Percentiles rank a stretch among this genome's conserved stretches.
Conservation (phyloP, 2,888 invertebrate genomes). For the Apoda limacodes region DNA sequence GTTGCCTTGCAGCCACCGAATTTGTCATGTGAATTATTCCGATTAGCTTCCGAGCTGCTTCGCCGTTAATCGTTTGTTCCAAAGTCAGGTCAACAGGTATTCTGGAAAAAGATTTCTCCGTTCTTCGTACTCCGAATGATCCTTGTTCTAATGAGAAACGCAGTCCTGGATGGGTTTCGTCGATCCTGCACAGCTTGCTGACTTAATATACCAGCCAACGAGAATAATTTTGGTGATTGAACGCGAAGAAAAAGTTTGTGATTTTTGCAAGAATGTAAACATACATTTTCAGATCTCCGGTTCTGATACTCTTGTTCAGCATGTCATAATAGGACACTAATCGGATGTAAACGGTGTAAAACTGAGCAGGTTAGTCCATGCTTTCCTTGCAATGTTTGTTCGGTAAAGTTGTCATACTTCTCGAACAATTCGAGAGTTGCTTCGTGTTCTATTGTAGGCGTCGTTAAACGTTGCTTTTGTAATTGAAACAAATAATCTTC, state of each 20-base stretch:
- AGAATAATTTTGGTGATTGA: constrained; percentile 14
- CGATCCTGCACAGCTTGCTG: constrained; percentile 13
- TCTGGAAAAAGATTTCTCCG: constrained; percentile 23
- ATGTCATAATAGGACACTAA: constrained; percentile 14
- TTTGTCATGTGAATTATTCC: constrained; percentile 21
- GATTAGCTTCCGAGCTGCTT: constrained; percentile 23
- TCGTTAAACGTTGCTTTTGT: too few relatives aligned
- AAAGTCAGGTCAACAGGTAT: constrained; percentile 20
- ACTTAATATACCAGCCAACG: constrained; percentile 12
- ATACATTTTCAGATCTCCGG: constrained; percentile 14
- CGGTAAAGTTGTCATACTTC: constrained; percentile 6
- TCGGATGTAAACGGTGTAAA: constrained; percentile 12
- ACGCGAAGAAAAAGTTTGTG: constrained; percentile 10
- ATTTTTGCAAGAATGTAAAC: constrained; percentile 8
- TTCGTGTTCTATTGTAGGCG: background rate
- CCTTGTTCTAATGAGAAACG: constrained; percentile 4
- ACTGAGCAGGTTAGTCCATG: constrained; percentile 13
- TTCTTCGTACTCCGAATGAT: constrained; percentile 18
- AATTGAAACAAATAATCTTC: background rate
- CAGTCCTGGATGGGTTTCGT: constrained; percentile 15
- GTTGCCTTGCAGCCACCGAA: constrained; percentile 24
- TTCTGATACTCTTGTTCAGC: constrained; percentile 13
- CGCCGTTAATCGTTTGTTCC: constrained; percentile 32
- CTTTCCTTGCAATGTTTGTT: constrained; percentile 13
- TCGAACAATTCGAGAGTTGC: constrained; percentile 4